phyloP scores from a whole-genome alignment of 2,113 vertebrate species.

The Caranx melampygus region DNA sequence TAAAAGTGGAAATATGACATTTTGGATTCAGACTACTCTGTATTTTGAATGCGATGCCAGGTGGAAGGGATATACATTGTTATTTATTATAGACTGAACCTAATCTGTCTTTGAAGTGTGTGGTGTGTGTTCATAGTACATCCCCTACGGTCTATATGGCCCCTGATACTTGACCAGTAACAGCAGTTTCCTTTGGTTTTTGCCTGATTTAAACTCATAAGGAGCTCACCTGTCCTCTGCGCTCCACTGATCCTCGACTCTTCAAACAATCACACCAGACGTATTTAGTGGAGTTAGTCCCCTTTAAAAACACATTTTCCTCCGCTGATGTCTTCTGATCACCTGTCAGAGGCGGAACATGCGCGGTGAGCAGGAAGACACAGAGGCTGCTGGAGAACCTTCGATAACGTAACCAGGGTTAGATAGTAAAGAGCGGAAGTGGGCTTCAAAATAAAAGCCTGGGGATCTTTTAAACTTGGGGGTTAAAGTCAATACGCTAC shows the following conservation, averaged over 20 bases:
- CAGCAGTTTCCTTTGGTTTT: neutral
- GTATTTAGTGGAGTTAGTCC: conserved; percentile 44
- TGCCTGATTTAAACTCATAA: neutral
- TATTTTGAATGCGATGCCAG: no score
- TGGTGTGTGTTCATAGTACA: conserved; percentile 17
- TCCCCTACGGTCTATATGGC: conserved; percentile 7
- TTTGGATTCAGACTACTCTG: neutral
- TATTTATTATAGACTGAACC: neutral
- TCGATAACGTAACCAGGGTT: conserved; percentile 17
- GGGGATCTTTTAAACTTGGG: neutral
- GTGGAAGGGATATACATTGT: no score
- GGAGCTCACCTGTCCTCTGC: neutral
- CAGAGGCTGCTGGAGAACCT: conserved; percentile 38
- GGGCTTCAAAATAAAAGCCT: conserved; percentile 37
- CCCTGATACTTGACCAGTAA: conserved; percentile 39
- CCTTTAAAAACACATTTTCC: conserved; percentile 78
- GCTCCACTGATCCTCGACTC: neutral
- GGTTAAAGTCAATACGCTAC: neutral
- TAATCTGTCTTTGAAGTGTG: neutral
- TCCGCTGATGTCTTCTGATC: conserved; percentile 75
- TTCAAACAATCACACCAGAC: conserved; percentile 12
- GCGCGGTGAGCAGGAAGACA: conserved; percentile 77
- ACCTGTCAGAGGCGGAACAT: conserved; percentile 83
- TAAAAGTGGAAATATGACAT: conserved; percentile 10
- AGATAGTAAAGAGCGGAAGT: conserved; percentile 28